Evolutionary conservation across 2,797 vertebrate species (phyloP).

Genomic region (Phoxinus dragarum): DNA sequence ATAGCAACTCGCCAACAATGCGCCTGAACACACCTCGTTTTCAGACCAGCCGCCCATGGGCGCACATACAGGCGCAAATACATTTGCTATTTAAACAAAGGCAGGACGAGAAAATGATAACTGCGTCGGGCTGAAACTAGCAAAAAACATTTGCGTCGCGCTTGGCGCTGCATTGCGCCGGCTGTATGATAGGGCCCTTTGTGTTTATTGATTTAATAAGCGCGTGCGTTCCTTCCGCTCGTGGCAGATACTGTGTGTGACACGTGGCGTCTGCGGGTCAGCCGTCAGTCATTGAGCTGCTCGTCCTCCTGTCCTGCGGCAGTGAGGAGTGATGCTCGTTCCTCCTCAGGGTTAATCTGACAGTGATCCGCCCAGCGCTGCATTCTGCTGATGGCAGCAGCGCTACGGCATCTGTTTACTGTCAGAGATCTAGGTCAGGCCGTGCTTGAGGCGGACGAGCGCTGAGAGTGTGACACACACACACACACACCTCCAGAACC

Average conservation of each 20-base stretch:
- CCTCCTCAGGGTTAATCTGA: constrained; percentile 80
- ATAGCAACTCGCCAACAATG: no score
- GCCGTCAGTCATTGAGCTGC: neutral
- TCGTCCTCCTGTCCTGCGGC: constrained; percentile 11
- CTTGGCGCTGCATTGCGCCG: no score
- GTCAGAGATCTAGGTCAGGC: constrained; percentile 90
- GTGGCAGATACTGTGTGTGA: neutral
- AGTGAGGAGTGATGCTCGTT: constrained; percentile 36
- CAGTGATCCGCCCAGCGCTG: constrained; percentile 82
- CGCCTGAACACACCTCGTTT: no score
- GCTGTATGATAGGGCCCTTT: no score
- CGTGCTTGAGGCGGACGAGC: neutral
- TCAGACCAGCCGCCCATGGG: no score
- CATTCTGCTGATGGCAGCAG: constrained; percentile 83
- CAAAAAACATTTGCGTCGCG: no score
- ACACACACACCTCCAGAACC: neutral
- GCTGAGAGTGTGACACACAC: neutral
- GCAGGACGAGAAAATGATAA: no score
- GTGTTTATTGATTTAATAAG: neutral
- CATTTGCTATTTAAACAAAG: no score
- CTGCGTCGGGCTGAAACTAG: no score
- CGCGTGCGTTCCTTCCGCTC: neutral
- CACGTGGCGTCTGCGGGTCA: neutral
- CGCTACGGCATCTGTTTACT: constrained; percentile 81
- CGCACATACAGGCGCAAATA: no score